Base-by-base conservation (phyloP, 2,113 vertebrate genomes). In the Castor canadensis region DNA sequence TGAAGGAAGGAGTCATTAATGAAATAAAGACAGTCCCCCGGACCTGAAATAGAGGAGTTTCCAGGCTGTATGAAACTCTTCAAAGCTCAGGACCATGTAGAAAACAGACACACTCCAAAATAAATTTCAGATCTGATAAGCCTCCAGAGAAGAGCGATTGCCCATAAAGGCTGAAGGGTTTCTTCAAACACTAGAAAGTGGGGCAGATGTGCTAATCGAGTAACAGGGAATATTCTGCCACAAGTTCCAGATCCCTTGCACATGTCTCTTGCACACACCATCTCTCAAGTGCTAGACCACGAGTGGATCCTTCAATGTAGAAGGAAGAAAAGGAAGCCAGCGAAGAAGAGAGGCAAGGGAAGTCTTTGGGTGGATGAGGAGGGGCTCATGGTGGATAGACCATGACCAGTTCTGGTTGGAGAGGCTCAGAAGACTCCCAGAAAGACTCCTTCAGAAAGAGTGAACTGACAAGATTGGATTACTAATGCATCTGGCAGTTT, bases 191-290 rank as follows among this genome's bases (percentile, higher is more conserved):
- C 76, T 17, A 17, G 30, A 60, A 90, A 45, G 73, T 10, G 2
- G 52, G 5, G 20, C 80, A 56, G 35, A 66, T 3, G 0, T 1
- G 16, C 58, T 30, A 0, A 40, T 58, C 54, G 22, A 0, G 4
- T 16, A 12, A 17, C 2, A 32, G 20, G 5, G 2, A 3, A 22
- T 22, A 58, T 20, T 6, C 56, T 11, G 5, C 20, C 22, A 43
- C n/a, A 4, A 45, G 54, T 35, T 69, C 40, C 28, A 8, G 9
- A 13, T 75, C 47, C 76, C 66, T n/a, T 84, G 35, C 43, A 38
- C 30, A 17, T 1, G 3, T 17, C 2, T 32, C 47, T 64, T 5
- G 35, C 12, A 17, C 1, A 3, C 40, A 35, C 54, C n/a, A 82
- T 71, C 40, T 54, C 64, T 93, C 26, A 17, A 88, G 38, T 17